Conservation (phyloP, 2,797 vertebrate genomes). For the Sciaenops ocellatus region DNA sequence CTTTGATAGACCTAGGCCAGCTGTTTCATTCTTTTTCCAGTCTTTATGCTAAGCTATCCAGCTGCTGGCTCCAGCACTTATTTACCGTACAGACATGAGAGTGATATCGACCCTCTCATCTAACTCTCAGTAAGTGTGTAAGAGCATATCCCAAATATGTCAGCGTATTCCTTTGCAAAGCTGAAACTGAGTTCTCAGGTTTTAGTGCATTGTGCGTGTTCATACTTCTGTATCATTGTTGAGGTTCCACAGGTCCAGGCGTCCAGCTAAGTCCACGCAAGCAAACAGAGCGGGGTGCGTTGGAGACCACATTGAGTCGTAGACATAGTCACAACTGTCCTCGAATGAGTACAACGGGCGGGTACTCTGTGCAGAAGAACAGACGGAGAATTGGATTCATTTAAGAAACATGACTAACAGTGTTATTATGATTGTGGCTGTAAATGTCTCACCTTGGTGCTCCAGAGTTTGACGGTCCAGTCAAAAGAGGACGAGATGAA, state of each 20-base stretch:
- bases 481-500: constrained; percentile 99
- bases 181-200: neutral
- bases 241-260: constrained; percentile 98
- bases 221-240: constrained; percentile 97
- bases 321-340: constrained; percentile 98
- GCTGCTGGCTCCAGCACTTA: neutral
- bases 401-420: neutral
- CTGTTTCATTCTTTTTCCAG: neutral
- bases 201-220: neutral
- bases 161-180: neutral
- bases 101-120: neutral
- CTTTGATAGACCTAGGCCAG: too few relatives aligned
- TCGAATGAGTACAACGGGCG: constrained; percentile 98
- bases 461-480: constrained; percentile 99
- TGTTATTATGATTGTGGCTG: neutral
- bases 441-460: constrained; percentile 91
- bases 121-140: too few relatives aligned
- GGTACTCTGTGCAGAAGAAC: constrained; percentile 88
- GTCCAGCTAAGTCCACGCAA: constrained; percentile 95
- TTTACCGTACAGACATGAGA: neutral
- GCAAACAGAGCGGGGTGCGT: constrained; percentile 97
- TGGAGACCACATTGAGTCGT: constrained; percentile 99
- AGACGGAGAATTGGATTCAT: neutral
- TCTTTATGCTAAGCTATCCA: neutral
- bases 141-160: neutral